These are phyloP conservation scores for Drosophila ironensis DNA, from an alignment of 1,140 invertebrate species.

Conservation along the genomic window DNA sequence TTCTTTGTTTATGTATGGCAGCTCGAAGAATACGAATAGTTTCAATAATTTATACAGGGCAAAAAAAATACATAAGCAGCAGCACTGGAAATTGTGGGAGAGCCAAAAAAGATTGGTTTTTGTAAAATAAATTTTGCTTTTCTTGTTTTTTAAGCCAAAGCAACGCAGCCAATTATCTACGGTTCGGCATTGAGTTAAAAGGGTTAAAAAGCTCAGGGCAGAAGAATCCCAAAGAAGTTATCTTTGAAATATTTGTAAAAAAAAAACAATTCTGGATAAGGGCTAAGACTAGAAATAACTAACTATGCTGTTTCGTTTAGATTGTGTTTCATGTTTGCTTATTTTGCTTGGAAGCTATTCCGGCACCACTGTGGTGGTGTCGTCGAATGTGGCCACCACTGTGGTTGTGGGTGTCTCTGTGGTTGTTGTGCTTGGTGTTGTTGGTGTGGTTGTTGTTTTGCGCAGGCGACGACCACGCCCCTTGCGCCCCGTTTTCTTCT, in stretches of 20 bases:
- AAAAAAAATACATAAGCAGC: slow-evolving; percentile 34
- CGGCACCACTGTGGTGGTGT: slow-evolving; percentile 20
- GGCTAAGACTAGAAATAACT: slow-evolving; percentile 77
- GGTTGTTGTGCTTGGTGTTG: slow-evolving; percentile 32
- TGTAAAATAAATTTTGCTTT: neutral
- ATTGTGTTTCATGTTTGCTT: neutral
- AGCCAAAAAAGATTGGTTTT: slow-evolving; percentile 26
- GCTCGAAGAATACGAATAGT: slow-evolving; percentile 73
- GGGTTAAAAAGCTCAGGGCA: slow-evolving; percentile 24
- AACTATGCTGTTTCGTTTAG: slow-evolving; percentile 39
- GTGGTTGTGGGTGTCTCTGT: slow-evolving; percentile 16
- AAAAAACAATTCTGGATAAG: slow-evolving; percentile 7
- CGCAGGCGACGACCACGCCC: slow-evolving; percentile 51
- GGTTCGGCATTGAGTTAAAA: slow-evolving; percentile 26
- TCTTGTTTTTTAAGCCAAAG: slow-evolving; percentile 36
- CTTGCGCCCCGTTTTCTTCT: slow-evolving; percentile 59
- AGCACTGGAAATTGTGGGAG: slow-evolving; percentile 27
- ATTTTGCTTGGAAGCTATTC: slow-evolving; percentile 8
- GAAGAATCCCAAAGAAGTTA: slow-evolving; percentile 1
- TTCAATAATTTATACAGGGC: slow-evolving; percentile 33
- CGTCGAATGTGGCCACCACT: slow-evolving; percentile 9
- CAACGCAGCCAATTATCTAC: slow-evolving; percentile 77
- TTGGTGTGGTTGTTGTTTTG: slow-evolving; percentile 25
- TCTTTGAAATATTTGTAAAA: too few relatives aligned
- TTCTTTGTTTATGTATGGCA: slow-evolving; percentile 56